Evolutionary conservation across 2,113 vertebrate species (phyloP), one percentile per base, ranked within the genome.

Genomic region (Nothoprocta pentlandii): DNA sequence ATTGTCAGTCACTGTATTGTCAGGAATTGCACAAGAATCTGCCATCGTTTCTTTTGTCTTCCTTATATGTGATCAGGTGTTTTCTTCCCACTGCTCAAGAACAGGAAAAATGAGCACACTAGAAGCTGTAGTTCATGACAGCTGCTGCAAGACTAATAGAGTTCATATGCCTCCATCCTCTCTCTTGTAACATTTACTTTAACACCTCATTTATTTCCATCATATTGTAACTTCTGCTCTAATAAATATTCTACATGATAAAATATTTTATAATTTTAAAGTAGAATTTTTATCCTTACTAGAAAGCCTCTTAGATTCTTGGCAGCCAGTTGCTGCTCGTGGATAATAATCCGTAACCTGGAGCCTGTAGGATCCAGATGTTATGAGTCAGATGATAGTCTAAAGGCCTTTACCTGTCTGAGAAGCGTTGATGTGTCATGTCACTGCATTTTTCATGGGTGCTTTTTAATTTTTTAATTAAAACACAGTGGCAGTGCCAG

Each of bases 201-300:
- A 81, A 42, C 54, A 88, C 16, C 69, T 70, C 54, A 71, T 83
- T 79, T 4, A 81, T 76, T 95, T 90, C 66, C 49, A 86, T 94
- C 69, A 47, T 62, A 61, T 64, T 80, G 34, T 83, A 94, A 90
- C 56, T 85, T 88, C 62, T 95, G 73, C 82, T 83, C 87, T 86
- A 64, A 59, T 53, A 94, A 95, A 79, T 58, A 74, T 23, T 86
- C 59, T 68, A 3, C 22, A 62, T 19, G 61, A 88, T 42, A 71
- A 67, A 92, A 28, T 71, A 71, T 86, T 78, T 61, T 17, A 74
- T 77, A 0, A 58, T 83, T 87, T 88, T 68, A 59, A 90, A 93
- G 41, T 13, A 90, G 73, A 88, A 76, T 66, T 95, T 89, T 93
- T 39, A 66, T 88, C 87, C 49, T 76, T 56, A 86, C 68, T 85